Percentiles rank a stretch among this genome's conserved stretches.
phyloP scores from a whole-genome alignment of 1,140 invertebrate species.

The Akabosia matsudoensis region DNA sequence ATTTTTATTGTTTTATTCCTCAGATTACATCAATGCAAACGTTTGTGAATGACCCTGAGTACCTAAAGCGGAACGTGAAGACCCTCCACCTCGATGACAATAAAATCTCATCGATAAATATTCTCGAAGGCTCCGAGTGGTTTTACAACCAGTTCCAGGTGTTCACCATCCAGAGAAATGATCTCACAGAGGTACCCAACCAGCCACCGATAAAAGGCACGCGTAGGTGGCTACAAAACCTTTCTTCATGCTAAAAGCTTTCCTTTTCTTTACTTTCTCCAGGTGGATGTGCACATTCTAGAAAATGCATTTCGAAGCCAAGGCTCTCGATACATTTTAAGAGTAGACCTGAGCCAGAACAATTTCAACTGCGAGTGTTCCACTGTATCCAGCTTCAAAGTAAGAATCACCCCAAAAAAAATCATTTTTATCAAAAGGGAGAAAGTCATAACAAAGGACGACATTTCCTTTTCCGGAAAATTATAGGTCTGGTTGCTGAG shows the following conservation, averaged over 20 bases:
- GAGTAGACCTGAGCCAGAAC: conserved; percentile 68
- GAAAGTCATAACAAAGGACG: neutral
- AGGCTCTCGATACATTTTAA: conserved; percentile 65
- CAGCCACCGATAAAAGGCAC: too few relatives aligned
- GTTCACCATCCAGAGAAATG: conserved; percentile 68
- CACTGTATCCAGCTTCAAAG: conserved; percentile 70
- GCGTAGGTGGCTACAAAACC: too few relatives aligned
- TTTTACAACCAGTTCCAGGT: conserved; percentile 69
- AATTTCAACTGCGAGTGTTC: conserved; percentile 77
- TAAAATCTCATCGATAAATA: conserved; percentile 63
- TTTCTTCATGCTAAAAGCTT: too few relatives aligned
- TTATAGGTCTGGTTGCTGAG: conserved; percentile 64
- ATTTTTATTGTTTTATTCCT: neutral
- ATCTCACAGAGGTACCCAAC: conserved; percentile 61
- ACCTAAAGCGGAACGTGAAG: conserved; percentile 55
- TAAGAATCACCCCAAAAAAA: conserved; percentile 44
- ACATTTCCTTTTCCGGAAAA: neutral
- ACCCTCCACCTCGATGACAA: conserved; percentile 77
- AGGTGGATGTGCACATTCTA: conserved; percentile 72
- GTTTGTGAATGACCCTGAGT: conserved; percentile 40
- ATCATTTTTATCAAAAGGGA: neutral
- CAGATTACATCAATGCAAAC: conserved; percentile 39
- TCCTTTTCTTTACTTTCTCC: too few relatives aligned
- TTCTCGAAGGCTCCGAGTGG: conserved; percentile 72
- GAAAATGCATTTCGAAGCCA: conserved; percentile 71